Conservation (phyloP, 2,888 invertebrate species). For the Euzetes globulus region DNA sequence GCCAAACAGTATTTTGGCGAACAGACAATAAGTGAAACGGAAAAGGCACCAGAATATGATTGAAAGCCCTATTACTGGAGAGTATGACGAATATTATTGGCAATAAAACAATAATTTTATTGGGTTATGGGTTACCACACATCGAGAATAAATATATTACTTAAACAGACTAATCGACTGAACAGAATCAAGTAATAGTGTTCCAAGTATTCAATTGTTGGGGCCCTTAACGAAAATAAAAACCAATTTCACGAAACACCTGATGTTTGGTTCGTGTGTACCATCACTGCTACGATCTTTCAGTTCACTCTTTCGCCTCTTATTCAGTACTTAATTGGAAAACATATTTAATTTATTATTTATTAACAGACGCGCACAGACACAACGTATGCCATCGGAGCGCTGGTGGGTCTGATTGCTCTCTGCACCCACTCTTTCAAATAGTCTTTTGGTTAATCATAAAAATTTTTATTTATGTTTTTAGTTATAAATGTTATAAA, state of each 20-base stretch:
- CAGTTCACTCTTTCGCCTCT: too few species aligned
- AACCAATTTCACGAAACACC: too few species aligned
- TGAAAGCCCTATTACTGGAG: constrained; percentile 15
- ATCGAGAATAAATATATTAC: background rate
- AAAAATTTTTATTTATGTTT: background rate
- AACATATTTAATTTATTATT: background rate
- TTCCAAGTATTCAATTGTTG: background rate
- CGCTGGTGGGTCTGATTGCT: constrained; percentile 1
- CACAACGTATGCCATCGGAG: background rate
- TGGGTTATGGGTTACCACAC: constrained; percentile 24
- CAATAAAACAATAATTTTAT: constrained; percentile 27
- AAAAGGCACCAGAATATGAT: background rate
- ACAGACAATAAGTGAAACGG: background rate
- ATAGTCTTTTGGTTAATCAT: constrained; percentile 3
- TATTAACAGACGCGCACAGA: background rate
- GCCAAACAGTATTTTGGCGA: background rate
- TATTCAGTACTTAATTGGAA: too few species aligned
- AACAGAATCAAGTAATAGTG: background rate
- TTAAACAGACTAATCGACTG: too few species aligned
- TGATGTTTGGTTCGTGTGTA: too few species aligned
- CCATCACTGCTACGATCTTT: too few species aligned
- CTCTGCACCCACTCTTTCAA: background rate
- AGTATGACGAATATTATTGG: constrained; percentile 27
- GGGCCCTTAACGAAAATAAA: too few species aligned
- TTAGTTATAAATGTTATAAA: background rate